Percentiles rank a stretch among this genome's conserved stretches.
Evolutionary conservation across 2,888 invertebrate species (phyloP).

Genomic region (Meganola albula): DNA sequence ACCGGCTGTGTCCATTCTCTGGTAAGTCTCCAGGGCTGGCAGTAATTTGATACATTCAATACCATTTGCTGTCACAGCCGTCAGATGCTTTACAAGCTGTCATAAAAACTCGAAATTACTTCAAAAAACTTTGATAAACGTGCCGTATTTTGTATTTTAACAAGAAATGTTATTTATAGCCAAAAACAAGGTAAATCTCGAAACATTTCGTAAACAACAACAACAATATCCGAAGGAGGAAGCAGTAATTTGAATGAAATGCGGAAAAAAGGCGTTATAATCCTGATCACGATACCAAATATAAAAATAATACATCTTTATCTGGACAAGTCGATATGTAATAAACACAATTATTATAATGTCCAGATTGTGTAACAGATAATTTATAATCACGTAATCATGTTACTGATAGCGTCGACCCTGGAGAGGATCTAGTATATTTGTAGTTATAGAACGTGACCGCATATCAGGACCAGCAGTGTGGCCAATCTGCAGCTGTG

Average conservation of each 20-base stretch:
- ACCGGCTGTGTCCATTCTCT: conserved; percentile 54
- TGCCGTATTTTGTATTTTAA: too few relatives aligned
- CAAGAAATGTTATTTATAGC: too few relatives aligned
- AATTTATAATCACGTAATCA: conserved; percentile 12
- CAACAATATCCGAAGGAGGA: too few relatives aligned
- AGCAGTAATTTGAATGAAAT: conserved; percentile 5
- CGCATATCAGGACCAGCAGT: conserved; percentile 45
- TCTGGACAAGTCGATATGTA: conserved; percentile 20
- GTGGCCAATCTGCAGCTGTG: conserved; percentile 56
- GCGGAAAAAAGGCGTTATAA: conserved; percentile 6
- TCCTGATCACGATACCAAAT: conserved; percentile 1
- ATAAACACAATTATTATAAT: conserved; percentile 17
- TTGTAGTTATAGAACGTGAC: conserved; percentile 29
- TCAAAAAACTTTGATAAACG: too few relatives aligned
- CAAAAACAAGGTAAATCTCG: too few relatives aligned
- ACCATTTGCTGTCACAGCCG: conserved; percentile 16
- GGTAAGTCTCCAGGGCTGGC: conserved; percentile 47
- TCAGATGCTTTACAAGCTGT: too few relatives aligned
- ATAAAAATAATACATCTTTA: conserved; percentile 3
- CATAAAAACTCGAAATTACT: too few relatives aligned
- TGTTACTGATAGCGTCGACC: conserved; percentile 30
- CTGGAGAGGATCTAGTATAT: conserved; percentile 19
- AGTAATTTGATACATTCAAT: conserved; percentile 22
- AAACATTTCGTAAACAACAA: too few relatives aligned
- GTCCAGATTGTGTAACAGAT: conserved; percentile 24